Percentiles rank a stretch among this genome's conserved stretches.
Conservation (phyloP, 2,888 invertebrate genomes). For the Hyposoter didymator region DNA sequence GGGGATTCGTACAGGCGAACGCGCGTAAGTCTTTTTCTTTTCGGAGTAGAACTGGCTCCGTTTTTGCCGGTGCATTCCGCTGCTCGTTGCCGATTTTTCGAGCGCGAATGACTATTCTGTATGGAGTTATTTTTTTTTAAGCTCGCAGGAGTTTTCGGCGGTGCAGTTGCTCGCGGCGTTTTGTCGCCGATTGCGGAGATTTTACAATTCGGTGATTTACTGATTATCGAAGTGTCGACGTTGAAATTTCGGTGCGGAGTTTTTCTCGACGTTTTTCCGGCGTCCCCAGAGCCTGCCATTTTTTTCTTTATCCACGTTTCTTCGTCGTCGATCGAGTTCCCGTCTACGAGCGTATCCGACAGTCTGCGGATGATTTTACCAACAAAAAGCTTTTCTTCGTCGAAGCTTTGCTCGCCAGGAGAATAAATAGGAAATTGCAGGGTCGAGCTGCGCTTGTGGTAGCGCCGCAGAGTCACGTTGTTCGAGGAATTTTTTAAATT, state of each 20-base stretch:
- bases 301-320: conserved; percentile 22
- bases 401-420: conserved; percentile 37
- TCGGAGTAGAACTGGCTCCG: conserved; percentile 66
- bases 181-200: conserved; percentile 32
- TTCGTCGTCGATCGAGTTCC: conserved; percentile 37
- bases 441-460: conserved; percentile 5
- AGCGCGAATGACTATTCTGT: conserved; percentile 10
- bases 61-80: conserved; percentile 24
- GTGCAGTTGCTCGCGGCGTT: conserved; percentile 2
- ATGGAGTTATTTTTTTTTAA: neutral
- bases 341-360: conserved; percentile 73
- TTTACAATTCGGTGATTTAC: conserved; percentile 78
- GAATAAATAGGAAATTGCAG: conserved; percentile 2
- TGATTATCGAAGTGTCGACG: conserved; percentile 76
- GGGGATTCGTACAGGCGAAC: conserved; percentile 30
- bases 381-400: conserved; percentile 74
- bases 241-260: conserved; percentile 5
- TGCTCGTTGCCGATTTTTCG: conserved; percentile 10
- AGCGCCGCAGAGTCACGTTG: conserved; percentile 65
- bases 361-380: conserved; percentile 75
- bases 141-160: conserved; percentile 3
- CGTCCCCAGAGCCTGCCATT: neutral
- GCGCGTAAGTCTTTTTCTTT: conserved; percentile 30
- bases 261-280: neutral
- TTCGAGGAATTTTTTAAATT: neutral